These are phyloP conservation scores for Trochalopteron elliotii DNA, from an alignment of 2,113 vertebrate species.

Conservation along the genomic window DNA sequence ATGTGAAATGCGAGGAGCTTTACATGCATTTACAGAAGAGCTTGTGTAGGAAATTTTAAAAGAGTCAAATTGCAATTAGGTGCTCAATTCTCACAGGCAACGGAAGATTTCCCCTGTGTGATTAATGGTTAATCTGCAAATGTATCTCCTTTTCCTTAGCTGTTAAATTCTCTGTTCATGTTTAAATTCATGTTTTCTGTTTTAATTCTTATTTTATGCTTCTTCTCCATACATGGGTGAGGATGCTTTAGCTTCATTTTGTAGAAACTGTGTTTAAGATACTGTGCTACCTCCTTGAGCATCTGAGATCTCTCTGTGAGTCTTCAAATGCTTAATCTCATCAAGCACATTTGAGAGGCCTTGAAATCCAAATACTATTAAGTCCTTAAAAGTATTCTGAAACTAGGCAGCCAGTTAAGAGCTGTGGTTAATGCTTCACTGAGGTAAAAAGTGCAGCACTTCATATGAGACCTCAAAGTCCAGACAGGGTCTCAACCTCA, in stretches of 20 bases:
- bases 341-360: neutral
- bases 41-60: neutral
- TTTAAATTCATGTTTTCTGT: neutral
- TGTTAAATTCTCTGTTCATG: neutral
- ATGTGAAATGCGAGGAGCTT: neutral
- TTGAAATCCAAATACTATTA: constrained; percentile 1
- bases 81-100: neutral
- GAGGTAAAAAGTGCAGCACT: neutral
- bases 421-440: neutral
- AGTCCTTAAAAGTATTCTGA: neutral
- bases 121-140: neutral
- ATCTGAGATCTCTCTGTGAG: neutral
- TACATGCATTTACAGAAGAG: neutral
- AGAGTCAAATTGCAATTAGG: neutral
- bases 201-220: neutral
- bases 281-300: neutral
- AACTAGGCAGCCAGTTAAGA: neutral
- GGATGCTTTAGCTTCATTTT: neutral
- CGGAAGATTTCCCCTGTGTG: neutral
- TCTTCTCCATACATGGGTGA: neutral
- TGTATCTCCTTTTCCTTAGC: neutral
- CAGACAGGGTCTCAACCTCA: neutral
- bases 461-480: constrained; percentile 1
- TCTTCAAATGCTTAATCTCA: neutral
- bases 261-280: neutral